Evolutionary conservation across 2,888 invertebrate species (phyloP).

Genomic region (Leucoma salicis): DNA sequence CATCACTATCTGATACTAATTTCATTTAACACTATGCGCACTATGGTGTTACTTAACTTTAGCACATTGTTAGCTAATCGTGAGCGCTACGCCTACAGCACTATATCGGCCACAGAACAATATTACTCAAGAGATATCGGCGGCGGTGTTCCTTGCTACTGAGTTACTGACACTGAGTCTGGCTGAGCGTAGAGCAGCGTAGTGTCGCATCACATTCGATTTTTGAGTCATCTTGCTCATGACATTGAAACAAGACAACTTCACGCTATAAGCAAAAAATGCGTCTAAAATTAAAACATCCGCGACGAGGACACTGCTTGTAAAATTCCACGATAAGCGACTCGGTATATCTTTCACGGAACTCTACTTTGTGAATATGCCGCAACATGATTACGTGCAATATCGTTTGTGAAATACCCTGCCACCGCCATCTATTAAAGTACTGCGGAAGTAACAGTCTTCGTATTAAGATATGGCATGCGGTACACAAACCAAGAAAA

Average conservation of each 20-base stretch:
- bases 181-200: neutral
- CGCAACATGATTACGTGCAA: conserved; percentile 9
- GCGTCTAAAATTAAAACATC: conserved; percentile 13
- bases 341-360: conserved; percentile 21
- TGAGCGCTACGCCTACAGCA: conserved; percentile 30
- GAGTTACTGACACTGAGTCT: too few relatives aligned
- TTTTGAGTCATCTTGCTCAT: conserved; percentile 47
- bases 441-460: neutral
- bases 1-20: conserved; percentile 52
- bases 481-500: too few relatives aligned
- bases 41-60: conserved; percentile 40
- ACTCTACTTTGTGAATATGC: conserved; percentile 27
- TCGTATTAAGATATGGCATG: too few relatives aligned
- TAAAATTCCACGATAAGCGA: conserved; percentile 14
- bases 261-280: conserved; percentile 26
- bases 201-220: conserved; percentile 38
- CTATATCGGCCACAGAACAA: too few relatives aligned
- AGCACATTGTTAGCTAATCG: conserved; percentile 45
- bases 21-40: conserved; percentile 37
- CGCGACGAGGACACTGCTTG: conserved; percentile 10
- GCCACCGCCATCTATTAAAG: conserved; percentile 35
- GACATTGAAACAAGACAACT: conserved; percentile 41
- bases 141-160: too few relatives aligned
- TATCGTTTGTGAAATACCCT: conserved; percentile 10
- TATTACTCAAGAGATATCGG: too few relatives aligned